Base-by-base conservation (phyloP, 2,888 invertebrate genomes). In the Tromatobia lineatoria region DNA sequence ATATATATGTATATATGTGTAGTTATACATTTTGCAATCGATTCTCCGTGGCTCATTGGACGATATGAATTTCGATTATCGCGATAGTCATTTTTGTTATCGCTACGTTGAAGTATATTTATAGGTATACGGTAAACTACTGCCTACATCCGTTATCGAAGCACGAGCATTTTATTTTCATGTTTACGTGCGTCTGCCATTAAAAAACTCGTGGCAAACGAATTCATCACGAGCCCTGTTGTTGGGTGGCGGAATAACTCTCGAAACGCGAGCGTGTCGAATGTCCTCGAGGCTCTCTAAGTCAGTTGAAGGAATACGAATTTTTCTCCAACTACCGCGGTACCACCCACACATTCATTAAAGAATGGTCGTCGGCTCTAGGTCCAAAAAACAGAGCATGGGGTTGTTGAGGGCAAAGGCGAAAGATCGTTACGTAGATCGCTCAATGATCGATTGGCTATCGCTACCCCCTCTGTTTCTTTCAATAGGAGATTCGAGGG, bases 401-500 rank as follows among this genome's bases (percentile, higher is more conserved):
- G 54, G 10, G n/a, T n/a, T n/a, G 54, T 20, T 10, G 54, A 34
- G 34, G n/a, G 7, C 69, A 59, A 11, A 47, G 57, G 45, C 13
- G 45, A 52, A 64, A 38, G 73, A 67, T 80, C 59, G 69, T 75
- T 80, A 38, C 29, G 29, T 54, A 57, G 25, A 73, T 73, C 59
- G 25, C 73, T 67, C 45, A 34, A 42, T 29, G 34, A 66, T 8
- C 34, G 34, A n/a, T 67, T 69, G 20, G 13, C 10, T 47, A 29
- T 0, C 29, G 15, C 66, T 29, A 38, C 23, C 25, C n/a, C 50
- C 23, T 10, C 38, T 1, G 6, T 15, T 18, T n/a, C 4, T 54
- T 42, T 25, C 20, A 25, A 64, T 20, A 25, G 15, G n/a, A 67
- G 23, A 71, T 45, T 25, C 29, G 1, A 45, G 42, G 23, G 20